Base-by-base conservation (phyloP, 2,113 vertebrate species). In the Phaethon lepturus region DNA sequence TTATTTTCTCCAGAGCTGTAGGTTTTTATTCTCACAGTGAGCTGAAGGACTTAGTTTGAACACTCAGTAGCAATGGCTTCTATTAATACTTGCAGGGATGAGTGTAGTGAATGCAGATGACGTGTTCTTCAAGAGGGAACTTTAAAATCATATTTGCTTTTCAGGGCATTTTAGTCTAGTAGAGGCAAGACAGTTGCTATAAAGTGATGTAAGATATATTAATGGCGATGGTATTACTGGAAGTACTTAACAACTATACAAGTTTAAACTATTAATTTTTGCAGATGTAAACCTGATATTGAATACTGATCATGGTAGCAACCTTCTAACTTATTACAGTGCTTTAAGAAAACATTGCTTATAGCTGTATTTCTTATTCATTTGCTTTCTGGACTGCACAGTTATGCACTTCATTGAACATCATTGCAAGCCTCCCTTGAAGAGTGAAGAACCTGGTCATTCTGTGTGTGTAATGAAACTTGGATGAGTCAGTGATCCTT, bases 1-100 rank as follows among this genome's bases (percentile, higher is more conserved):
- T 67, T 59, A 22, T 85, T 87, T 96, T 91, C 68, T 97, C 13
- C 50, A 91, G n/a, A 85, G 12, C 8, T 55, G 31, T 88, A 94
- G 33, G 13, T 71, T 72, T 90, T 92, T 77, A 64, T 85, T 80
- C 50, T 90, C 74, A 89, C 19, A 60, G 59, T 49, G 22, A 64
- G 24, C 9, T 81, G 53, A 91, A 69, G 76, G 52, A 62, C 17
- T 80, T 62, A 45, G 7, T 29, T 89, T n/a, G 80, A 91, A 80
- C 3, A 7, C 24, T 73, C 28, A 68, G 60, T 38, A 77, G 26
- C 62, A 68, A 69, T n/a, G 74, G 11, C 5, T 92, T 8, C 38
- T 88, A 29, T 29, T 49, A 63, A 73, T 60, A 62, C 8, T 47
- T 91, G 60, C 8, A 31, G 13, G 49, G 14, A 50, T 77, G 17